Evolutionary conservation across 2,888 invertebrate species (phyloP).

Genomic region (Platycheirus albimanus): DNA sequence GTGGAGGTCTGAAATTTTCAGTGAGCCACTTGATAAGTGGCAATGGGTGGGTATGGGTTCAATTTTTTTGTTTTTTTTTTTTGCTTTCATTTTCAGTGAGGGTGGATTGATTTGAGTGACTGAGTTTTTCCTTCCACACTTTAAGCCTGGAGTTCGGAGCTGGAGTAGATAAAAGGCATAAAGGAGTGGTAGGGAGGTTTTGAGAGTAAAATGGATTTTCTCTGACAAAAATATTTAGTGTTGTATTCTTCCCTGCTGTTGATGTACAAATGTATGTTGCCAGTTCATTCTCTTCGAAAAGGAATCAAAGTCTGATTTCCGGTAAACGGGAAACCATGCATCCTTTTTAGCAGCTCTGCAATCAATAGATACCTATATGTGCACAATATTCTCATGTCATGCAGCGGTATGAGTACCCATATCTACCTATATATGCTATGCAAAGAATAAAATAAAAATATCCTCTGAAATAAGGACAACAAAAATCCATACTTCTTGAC

Average conservation of each 20-base stretch:
- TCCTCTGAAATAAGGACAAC: conserved; percentile 46
- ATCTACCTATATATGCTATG: too few species aligned
- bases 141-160: conserved; percentile 8
- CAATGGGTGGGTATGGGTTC: conserved; percentile 45
- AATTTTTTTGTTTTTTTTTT: conserved; percentile 23
- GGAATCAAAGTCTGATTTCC: conserved; percentile 73
- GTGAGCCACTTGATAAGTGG: conserved; percentile 70
- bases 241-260: conserved; percentile 22
- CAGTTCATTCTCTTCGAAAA: conserved; percentile 28
- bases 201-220: conserved; percentile 41
- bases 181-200: neutral
- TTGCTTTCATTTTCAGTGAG: conserved; percentile 34
- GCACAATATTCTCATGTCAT: conserved; percentile 42
- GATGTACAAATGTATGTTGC: neutral
- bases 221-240: conserved; percentile 55
- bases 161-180: conserved; percentile 17
- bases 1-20: conserved; percentile 62
- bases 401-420: too few species aligned
- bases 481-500: conserved; percentile 72
- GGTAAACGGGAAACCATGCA: conserved; percentile 58
- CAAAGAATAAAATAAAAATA: neutral
- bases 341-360: conserved; percentile 63
- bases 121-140: conserved; percentile 49
- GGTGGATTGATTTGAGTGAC: conserved; percentile 72
- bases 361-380: conserved; percentile 73